phyloP scores from a whole-genome alignment of 1,140 invertebrate genomes.

The Cydia pomonella region DNA sequence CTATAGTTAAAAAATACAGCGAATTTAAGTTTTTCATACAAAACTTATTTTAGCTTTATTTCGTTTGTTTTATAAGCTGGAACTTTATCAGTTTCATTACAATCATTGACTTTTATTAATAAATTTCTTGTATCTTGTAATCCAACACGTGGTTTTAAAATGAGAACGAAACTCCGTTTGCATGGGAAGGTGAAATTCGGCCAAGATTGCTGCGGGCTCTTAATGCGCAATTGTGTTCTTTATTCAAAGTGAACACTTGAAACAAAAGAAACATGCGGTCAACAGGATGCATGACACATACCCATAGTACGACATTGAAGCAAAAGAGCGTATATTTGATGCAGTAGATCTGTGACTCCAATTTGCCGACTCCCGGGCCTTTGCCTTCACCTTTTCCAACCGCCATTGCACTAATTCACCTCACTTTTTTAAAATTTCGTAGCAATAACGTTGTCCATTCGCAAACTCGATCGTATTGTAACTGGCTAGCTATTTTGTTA shows the following conservation, averaged over 20 bases:
- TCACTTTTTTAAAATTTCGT: conserved; percentile 43
- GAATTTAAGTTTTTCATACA: too few species aligned
- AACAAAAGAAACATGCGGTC: conserved; percentile 35
- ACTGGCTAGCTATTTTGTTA: conserved; percentile 55
- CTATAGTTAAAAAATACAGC: too few species aligned
- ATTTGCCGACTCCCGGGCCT: conserved; percentile 73
- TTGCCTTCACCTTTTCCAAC: conserved; percentile 69
- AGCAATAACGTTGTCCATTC: conserved; percentile 46
- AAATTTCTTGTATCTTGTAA: too few species aligned
- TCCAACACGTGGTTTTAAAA: too few species aligned
- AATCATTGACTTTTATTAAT: too few species aligned
- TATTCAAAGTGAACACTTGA: neutral
- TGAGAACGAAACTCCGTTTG: too few species aligned
- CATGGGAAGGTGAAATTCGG: too few species aligned
- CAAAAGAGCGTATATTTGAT: conserved; percentile 87
- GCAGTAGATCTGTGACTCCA: conserved; percentile 85
- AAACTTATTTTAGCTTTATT: too few species aligned
- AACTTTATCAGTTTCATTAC: too few species aligned
- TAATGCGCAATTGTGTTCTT: too few species aligned
- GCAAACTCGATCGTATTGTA: conserved; percentile 54
- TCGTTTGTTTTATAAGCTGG: too few species aligned
- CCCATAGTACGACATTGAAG: conserved; percentile 86
- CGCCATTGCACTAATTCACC: conserved; percentile 69
- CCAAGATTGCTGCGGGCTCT: too few species aligned
- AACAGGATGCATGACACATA: conserved; percentile 70